These are phyloP conservation scores for Hydropotes inermis DNA, from an alignment of 2,113 vertebrate genomes.

Conservation along the genomic window DNA sequence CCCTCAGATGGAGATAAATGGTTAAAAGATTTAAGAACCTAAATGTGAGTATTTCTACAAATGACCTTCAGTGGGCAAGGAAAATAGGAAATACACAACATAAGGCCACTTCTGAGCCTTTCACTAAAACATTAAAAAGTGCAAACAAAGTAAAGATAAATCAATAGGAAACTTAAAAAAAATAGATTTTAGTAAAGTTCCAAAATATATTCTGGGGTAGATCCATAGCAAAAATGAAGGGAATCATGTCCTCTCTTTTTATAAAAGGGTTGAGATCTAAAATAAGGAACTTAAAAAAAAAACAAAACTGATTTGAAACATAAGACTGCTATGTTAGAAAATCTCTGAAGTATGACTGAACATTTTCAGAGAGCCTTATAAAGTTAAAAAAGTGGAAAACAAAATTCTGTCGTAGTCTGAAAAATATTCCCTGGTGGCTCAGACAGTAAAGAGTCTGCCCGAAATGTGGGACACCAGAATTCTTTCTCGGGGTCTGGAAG, in stretches of 20 bases:
- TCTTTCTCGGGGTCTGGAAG: not conserved
- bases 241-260: not conserved
- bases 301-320: not conserved
- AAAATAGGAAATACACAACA: not conserved
- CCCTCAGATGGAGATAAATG: not conserved
- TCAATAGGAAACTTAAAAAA: not conserved
- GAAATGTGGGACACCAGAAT: not conserved
- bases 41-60: not conserved
- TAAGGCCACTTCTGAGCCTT: not conserved
- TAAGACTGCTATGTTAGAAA: not conserved
- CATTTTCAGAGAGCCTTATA: not conserved
- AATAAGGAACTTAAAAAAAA: not conserved
- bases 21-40: not conserved
- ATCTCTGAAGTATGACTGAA: not conserved
- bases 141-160: not conserved
- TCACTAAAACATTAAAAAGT: not conserved
- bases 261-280: not conserved
- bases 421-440: not conserved
- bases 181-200: not conserved
- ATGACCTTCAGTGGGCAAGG: not conserved
- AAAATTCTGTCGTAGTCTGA: not conserved
- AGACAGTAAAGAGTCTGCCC: not conserved
- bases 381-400: slow-evolving; percentile 18
- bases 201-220: not conserved
- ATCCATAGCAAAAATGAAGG: not conserved